These are phyloP conservation scores for Crematogaster levior DNA, from an alignment of 2,888 invertebrate species.

Conservation along the genomic window DNA sequence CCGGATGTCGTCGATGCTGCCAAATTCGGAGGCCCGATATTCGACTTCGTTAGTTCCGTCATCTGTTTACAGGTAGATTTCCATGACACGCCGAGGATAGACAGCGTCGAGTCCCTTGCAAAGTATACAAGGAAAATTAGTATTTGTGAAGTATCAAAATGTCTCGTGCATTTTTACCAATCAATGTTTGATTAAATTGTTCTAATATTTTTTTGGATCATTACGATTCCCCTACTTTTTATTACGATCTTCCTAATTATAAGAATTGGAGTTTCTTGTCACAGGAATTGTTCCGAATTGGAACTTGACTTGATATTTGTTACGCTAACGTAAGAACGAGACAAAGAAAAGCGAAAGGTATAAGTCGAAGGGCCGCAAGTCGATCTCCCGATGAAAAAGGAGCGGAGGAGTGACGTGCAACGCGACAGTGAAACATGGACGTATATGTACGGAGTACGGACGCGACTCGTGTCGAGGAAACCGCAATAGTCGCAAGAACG, in stretches of 20 bases:
- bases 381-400: conserved; percentile 3
- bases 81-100: background rate
- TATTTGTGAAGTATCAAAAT: background rate
- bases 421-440: conserved; percentile 11
- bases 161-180: background rate
- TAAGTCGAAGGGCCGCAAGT: background rate
- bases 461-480: conserved; percentile 40
- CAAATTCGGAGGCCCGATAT: conserved; percentile 44
- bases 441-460: conserved; percentile 27
- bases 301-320: background rate
- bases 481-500: conserved; percentile 62
- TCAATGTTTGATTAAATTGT: background rate
- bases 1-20: conserved; percentile 62
- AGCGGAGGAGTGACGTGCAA: background rate
- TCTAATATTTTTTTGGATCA: background rate
- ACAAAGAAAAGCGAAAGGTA: background rate
- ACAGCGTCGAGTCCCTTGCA: background rate
- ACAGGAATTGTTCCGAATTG: background rate
- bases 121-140: background rate
- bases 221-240: background rate
- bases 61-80: conserved; percentile 48
- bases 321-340: background rate
- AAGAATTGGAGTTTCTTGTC: background rate
- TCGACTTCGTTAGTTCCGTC: conserved; percentile 64
- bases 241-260: background rate